phyloP scores from a whole-genome alignment of 2,113 vertebrate species.

The Ageneiosus marmoratus region DNA sequence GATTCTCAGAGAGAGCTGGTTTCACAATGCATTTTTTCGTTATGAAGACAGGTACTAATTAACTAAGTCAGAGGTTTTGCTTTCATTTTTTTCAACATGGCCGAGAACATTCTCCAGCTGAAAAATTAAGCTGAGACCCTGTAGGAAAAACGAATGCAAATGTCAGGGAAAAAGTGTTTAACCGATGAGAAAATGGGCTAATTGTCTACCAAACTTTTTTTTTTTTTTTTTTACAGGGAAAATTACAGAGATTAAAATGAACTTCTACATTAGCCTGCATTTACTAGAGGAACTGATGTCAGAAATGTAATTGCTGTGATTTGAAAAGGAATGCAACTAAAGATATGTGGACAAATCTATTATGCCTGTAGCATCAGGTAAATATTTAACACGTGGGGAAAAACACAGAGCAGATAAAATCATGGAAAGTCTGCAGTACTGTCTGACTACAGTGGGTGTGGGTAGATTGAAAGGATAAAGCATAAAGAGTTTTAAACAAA shows the following conservation, averaged over 20 bases:
- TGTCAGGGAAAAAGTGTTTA: conserved; percentile 7
- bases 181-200: conserved; percentile 15
- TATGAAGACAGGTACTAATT: conserved; percentile 18
- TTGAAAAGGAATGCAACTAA: neutral
- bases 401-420: neutral
- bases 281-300: conserved; percentile 3
- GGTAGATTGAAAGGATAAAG: neutral
- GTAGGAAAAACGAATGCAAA: conserved; percentile 20
- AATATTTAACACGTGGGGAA: conserved; percentile 38
- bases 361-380: conserved; percentile 1
- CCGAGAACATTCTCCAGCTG: conserved; percentile 15
- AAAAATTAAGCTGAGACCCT: conserved; percentile 3
- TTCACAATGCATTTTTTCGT: neutral
- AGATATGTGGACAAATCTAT: neutral
- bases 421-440: neutral
- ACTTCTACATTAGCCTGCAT: neutral
- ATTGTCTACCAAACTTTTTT: conserved; percentile 16
- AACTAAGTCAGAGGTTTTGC: conserved; percentile 4
- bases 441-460: conserved; percentile 31
- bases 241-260: conserved; percentile 14
- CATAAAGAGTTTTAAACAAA: too few relatives aligned
- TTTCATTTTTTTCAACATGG: neutral
- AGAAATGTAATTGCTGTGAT: conserved; percentile 6
- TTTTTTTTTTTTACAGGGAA: neutral
- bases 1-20: neutral